phyloP scores from a whole-genome alignment of 2,888 invertebrate species.

The Ctenicera cuprea region DNA sequence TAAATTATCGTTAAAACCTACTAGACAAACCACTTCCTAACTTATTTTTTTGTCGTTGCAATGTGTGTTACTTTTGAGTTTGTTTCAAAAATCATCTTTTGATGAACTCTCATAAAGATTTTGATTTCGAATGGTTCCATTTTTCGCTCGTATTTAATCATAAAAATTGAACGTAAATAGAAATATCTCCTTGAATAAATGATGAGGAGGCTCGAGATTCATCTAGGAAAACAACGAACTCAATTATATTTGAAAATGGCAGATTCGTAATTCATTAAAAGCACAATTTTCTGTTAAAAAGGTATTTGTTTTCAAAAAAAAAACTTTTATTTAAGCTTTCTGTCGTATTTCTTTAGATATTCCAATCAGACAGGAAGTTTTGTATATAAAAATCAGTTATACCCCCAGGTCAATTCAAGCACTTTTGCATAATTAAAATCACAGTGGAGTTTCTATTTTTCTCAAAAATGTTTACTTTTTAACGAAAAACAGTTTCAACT shows the following conservation, averaged over 20 bases:
- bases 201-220: conserved; percentile 14
- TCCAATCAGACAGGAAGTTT: background rate
- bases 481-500: background rate
- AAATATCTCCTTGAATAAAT: background rate
- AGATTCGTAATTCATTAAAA: conserved; percentile 12
- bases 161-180: background rate
- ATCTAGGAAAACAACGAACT: conserved; percentile 22
- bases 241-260: conserved; percentile 22
- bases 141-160: background rate
- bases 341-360: background rate
- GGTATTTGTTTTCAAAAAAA: conserved; percentile 4
- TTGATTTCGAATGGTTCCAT: too few species aligned
- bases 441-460: background rate
- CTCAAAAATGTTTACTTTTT: background rate
- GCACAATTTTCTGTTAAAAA: conserved; percentile 1
- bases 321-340: background rate
- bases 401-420: background rate
- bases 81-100: too few species aligned
- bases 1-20: too few species aligned
- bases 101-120: too few species aligned
- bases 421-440: background rate
- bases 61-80: too few species aligned
- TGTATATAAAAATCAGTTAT: background rate
- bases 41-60: too few species aligned
- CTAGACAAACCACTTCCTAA: too few species aligned